Base-by-base conservation (phyloP, 2,113 vertebrate species). In the Arothron firmamentum region DNA sequence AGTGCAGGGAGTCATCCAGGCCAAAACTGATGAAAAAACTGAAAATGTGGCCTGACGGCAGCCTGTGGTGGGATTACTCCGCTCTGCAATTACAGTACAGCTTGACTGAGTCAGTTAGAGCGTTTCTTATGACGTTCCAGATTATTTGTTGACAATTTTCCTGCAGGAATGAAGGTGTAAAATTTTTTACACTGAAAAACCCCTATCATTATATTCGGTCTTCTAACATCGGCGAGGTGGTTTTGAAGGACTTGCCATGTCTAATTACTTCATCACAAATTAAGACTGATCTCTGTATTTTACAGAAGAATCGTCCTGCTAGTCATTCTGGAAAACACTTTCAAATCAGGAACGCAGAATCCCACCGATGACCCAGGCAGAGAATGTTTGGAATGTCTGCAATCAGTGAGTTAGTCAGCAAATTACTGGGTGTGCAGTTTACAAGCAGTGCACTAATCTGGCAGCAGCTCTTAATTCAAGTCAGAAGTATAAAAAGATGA, bases 311-410 rank as follows among this genome's bases (percentile, higher is more conserved):
- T 45, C 12, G 5, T 45, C 5, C 16, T 12, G 5, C 16, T 45
- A 7, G 15, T 16, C 4, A 45, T 45, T 16, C 43, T 45, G 43
- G 43, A 15, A 45, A 45, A 45, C 43, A 14, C 43, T 45, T 45
- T 45, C 3, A 45, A 45, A 45, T 56, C 47, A 55, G 46, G 48
- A 6, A 52, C 16, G 14, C 46, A 50, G 70, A 72, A 38, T 38
- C 34, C 9, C 34, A 11, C 34, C 34, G 9, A 38, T 38, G 86
- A 83, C 85, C 85, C 75, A 87, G 67, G 86, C 84, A 72, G 31
- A 65, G 71, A 73, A 61, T 15, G 54, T 60, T 60, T 62, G 50
- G 71, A n/a, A n/a, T n/a, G n/a, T n/a, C 72, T 64, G 73, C 71
- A 53, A 51, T 23, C 66, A 65, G 31, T 25, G 20, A 62, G 72